A percentile compares a stretch with the other conserved stretches of the same genome.
These are phyloP conservation scores for Octodon degus DNA, from an alignment of 2,113 vertebrate species.

Conservation along the genomic window DNA sequence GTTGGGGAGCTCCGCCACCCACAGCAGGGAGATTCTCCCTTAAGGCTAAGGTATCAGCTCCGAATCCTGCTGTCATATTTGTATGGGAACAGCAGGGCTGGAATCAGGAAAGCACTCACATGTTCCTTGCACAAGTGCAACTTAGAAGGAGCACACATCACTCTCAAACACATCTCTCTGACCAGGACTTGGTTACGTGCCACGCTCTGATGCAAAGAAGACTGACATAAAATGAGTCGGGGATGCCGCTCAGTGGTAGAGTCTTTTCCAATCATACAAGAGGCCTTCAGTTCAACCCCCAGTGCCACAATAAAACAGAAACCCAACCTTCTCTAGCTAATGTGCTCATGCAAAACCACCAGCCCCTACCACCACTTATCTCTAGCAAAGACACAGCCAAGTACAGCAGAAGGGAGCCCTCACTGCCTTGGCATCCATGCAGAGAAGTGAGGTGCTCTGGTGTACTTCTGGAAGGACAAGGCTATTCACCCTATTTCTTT, in stretches of 20 bases:
- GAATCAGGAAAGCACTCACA: not conserved
- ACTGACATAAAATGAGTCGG: not conserved
- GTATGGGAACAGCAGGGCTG: not conserved
- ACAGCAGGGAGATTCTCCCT: not conserved
- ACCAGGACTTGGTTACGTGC: not conserved
- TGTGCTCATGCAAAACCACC: not conserved
- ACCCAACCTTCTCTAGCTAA: not conserved
- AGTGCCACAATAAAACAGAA: not conserved
- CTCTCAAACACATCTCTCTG: not conserved
- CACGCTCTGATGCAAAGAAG: not conserved
- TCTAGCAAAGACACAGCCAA: not conserved
- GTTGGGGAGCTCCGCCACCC: not conserved
- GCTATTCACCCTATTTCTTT: too few species aligned
- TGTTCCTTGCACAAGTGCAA: not conserved
- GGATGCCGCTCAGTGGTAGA: not conserved
- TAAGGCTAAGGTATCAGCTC: not conserved
- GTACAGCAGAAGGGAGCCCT: not conserved
- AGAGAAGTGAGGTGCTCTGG: not conserved
- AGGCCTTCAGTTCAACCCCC: not conserved
- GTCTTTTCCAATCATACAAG: not conserved
- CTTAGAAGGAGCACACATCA: not conserved
- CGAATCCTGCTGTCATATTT: not conserved
- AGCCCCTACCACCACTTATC: not conserved
- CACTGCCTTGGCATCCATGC: fast-evolving
- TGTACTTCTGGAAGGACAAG: not conserved